Conservation (phyloP, 2,113 vertebrate genomes). For the Crypturellus undulatus region DNA sequence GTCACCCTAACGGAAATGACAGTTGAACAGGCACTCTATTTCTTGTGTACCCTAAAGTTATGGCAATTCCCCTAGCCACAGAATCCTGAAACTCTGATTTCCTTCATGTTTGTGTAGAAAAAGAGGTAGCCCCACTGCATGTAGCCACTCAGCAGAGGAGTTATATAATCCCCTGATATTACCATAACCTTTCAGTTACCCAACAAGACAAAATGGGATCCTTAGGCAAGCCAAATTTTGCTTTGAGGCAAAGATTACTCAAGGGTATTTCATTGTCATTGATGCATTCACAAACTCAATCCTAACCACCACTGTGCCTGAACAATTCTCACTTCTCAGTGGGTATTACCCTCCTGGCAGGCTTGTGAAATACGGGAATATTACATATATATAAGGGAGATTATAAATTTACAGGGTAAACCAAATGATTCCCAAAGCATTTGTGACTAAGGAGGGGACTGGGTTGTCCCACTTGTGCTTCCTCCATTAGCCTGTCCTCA, state of each 20-base stretch:
- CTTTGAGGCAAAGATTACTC: conserved; percentile 53
- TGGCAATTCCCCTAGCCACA: neutral
- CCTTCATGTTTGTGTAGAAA: neutral
- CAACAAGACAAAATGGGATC: conserved; percentile 26
- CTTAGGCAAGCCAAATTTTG: conserved; percentile 42
- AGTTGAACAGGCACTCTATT: neutral
- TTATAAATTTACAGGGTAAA: neutral
- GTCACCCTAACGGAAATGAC: neutral
- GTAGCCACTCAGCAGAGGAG: neutral
- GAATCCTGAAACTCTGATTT: neutral
- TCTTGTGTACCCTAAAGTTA: neutral
- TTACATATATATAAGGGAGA: neutral
- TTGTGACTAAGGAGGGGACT: neutral
- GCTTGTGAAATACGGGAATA: neutral
- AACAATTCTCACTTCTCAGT: neutral
- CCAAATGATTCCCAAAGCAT: neutral
- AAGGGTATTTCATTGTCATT: neutral
- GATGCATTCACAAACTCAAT: neutral
- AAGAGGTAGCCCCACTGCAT: neutral
- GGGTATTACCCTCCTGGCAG: neutral
- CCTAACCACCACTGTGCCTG: neutral
- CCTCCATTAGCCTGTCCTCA: neutral
- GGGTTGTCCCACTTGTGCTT: no score
- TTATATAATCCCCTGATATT: neutral
- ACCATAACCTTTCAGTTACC: conserved; percentile 2